Conservation (phyloP, 2,797 vertebrate genomes). For the Schizopygopsis malacanthus region DNA sequence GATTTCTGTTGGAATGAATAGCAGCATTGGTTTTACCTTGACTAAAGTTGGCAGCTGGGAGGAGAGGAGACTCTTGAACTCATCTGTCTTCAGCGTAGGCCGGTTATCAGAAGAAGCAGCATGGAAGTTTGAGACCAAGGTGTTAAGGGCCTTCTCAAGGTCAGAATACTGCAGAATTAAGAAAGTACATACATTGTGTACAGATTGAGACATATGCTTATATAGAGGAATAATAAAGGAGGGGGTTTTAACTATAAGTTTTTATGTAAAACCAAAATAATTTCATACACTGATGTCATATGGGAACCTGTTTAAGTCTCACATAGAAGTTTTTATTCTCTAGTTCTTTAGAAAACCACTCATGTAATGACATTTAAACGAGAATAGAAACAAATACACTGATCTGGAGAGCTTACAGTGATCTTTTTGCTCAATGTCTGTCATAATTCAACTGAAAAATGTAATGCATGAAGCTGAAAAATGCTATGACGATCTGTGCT, state of each 20-base stretch:
- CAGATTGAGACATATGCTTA: neutral
- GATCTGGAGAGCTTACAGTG: neutral
- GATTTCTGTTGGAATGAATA: too few relatives aligned
- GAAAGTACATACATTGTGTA: neutral
- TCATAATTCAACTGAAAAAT: neutral
- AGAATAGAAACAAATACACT: neutral
- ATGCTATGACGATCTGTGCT: neutral
- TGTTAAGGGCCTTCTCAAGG: constrained; percentile 63
- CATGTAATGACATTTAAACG: neutral
- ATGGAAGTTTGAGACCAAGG: too few relatives aligned
- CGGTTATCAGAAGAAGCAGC: too few relatives aligned
- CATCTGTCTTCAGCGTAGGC: too few relatives aligned
- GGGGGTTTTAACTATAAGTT: neutral
- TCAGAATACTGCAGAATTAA: constrained; percentile 70
- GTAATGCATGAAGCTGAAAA: neutral
- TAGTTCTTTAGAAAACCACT: neutral
- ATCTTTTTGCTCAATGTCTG: neutral
- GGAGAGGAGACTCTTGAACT: too few relatives aligned
- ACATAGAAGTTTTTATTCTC: neutral
- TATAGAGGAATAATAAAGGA: neutral
- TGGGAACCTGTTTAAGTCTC: neutral
- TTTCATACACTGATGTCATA: neutral
- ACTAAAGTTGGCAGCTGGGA: too few relatives aligned
- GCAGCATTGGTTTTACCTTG: too few relatives aligned
- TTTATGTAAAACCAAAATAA: neutral